Evolutionary conservation across 2,888 invertebrate genomes (phyloP), one percentile per base, ranked within the genome.

Genomic region (Ichneumoninae sp.): DNA sequence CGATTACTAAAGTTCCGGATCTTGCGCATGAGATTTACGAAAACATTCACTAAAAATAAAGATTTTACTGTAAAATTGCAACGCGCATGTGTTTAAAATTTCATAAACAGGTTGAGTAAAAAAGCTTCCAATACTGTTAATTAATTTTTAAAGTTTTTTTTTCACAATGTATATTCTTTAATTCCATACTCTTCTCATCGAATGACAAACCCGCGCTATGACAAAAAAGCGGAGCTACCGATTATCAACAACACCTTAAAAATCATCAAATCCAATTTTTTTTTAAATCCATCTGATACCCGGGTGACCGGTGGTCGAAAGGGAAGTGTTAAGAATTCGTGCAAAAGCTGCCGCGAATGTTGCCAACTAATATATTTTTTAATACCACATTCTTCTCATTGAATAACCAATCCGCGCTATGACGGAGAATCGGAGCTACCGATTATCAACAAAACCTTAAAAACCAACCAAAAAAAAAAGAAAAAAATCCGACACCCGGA

Each of bases 311-410:
- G 86, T 87, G 88, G 87, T 73, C 30, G 6, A 50, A 16, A n/a
- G 19, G 52, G 7, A 7, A 74, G 87, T 82, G 83, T 87, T 85
- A 89, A 88, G 89, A 89, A 89, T 89, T 89, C 88, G 88, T 89
- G 88, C 88, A 89, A 89, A 89, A 89, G 87, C 89, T 88, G 87
- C 88, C 88, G 88, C 88, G 88, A n/a, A n/a, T n/a, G n/a, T n/a
- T n/a, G n/a, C n/a, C n/a, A n/a, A n/a, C n/a, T n/a, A n/a, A n/a
- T n/a, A n/a, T n/a, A n/a, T n/a, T n/a, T 22, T 22, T 22, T 22
- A 0, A 22, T 22, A 0, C 1, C 36, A 8, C 2, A 40, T 8
- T 40, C 36, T 60, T 60, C 10, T 60, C 10, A 30, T 60, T 16
- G 60, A 26, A 30, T 30, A 13, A 30, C 22, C 60, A 26, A 10